These are phyloP conservation scores for Belonocnema kinseyi DNA, from an alignment of 1,140 invertebrate genomes.

Conservation along the genomic window DNA sequence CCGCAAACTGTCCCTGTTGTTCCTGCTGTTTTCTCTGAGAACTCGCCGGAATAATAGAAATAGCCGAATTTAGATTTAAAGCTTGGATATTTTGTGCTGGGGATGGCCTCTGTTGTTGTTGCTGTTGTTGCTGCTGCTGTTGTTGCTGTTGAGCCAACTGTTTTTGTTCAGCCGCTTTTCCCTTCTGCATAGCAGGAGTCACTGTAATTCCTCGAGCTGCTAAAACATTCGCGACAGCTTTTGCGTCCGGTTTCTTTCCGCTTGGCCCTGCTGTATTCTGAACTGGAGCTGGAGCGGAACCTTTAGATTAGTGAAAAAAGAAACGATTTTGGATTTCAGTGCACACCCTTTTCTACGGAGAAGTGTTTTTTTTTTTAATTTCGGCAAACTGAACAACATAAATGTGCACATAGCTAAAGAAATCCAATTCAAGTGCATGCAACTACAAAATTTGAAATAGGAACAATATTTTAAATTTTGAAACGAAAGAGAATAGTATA, in stretches of 20 bases:
- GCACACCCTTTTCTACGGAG: slow-evolving; percentile 51
- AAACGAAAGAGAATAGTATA: too few relatives aligned
- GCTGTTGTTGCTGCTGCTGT: slow-evolving; percentile 48
- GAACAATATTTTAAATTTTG: neutral
- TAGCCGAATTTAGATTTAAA: slow-evolving; percentile 83
- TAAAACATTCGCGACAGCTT: slow-evolving; percentile 84
- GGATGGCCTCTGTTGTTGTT: slow-evolving; percentile 52
- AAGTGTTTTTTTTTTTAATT: slow-evolving; percentile 55
- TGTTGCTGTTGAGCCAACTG: slow-evolving; percentile 53
- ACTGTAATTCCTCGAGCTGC: slow-evolving; percentile 86
- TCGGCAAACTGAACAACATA: slow-evolving; percentile 30
- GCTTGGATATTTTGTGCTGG: slow-evolving; percentile 67
- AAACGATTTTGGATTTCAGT: slow-evolving; percentile 55
- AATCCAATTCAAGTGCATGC: slow-evolving; percentile 11
- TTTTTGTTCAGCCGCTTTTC: slow-evolving; percentile 59
- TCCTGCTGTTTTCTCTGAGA: slow-evolving; percentile 70
- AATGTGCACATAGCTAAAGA: slow-evolving; percentile 44
- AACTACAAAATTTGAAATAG: slow-evolving; percentile 16
- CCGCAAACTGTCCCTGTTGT: slow-evolving; percentile 69
- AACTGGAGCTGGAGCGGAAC: slow-evolving; percentile 70
- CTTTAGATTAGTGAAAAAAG: slow-evolving; percentile 67
- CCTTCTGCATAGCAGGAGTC: slow-evolving; percentile 78
- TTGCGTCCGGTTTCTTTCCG: slow-evolving; percentile 80
- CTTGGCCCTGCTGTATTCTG: slow-evolving; percentile 57
- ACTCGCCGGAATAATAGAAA: slow-evolving; percentile 81